Evolutionary conservation across 2,797 vertebrate species (phyloP).

Genomic region (Pristis pectinata): DNA sequence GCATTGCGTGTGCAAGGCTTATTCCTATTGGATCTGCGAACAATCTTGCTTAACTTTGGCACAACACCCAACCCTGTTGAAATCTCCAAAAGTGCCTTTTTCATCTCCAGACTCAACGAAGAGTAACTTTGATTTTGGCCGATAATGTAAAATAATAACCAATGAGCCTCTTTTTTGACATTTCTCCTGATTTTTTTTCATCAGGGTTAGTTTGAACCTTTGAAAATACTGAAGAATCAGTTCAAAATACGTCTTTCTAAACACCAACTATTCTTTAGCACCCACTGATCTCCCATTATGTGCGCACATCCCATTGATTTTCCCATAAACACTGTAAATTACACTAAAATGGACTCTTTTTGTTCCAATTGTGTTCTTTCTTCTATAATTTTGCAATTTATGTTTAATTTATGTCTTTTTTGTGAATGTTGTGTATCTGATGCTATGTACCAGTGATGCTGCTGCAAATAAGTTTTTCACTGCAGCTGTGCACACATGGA

Average conservation of each 20-base stretch:
- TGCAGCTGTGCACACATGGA: too few relatives aligned
- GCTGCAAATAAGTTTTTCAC: too few relatives aligned
- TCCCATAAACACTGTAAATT: neutral
- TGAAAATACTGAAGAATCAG: neutral
- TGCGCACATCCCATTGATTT: neutral
- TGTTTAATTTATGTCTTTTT: too few relatives aligned
- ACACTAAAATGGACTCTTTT: too few relatives aligned
- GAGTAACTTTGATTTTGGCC: neutral
- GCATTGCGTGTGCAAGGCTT: too few relatives aligned
- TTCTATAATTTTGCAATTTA: too few relatives aligned
- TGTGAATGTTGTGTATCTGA: too few relatives aligned
- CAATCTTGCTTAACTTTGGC: too few relatives aligned
- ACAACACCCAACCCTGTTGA: neutral
- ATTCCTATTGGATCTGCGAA: too few relatives aligned
- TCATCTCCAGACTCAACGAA: neutral
- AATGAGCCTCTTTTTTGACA: neutral
- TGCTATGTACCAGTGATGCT: too few relatives aligned
- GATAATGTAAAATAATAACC: neutral
- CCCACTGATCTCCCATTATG: neutral
- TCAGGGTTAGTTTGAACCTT: neutral
- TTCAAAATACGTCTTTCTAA: neutral
- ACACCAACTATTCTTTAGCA: neutral
- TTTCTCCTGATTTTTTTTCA: neutral
- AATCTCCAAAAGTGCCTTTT: neutral
- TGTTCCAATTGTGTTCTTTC: too few relatives aligned